Evolutionary conservation across 2,797 vertebrate species (phyloP).

Genomic region (Gallinago solitaria): DNA sequence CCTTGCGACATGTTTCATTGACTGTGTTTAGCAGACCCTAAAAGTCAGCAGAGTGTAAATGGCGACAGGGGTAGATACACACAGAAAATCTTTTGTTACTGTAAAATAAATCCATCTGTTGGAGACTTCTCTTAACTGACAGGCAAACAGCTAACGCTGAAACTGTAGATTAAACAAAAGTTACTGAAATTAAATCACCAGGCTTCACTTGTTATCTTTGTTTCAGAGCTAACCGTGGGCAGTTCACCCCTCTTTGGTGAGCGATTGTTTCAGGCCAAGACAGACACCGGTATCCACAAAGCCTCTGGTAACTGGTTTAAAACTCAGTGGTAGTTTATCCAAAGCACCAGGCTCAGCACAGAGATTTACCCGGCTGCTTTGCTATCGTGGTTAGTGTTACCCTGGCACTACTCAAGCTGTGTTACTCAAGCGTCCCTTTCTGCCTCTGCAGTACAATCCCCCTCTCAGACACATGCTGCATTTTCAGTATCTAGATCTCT

Average conservation of each 20-base stretch:
- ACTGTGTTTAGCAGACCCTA: not conserved
- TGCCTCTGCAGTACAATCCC: not conserved
- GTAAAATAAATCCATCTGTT: not conserved
- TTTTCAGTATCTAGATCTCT: not conserved
- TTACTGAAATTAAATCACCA: not conserved
- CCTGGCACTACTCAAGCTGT: not conserved
- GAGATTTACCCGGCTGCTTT: not conserved
- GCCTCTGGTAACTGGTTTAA: not conserved
- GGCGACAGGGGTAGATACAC: not conserved
- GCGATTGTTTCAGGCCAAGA: not conserved
- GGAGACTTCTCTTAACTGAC: not conserved
- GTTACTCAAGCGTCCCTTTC: rapidly evolving
- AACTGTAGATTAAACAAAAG: not conserved
- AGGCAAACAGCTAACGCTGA: not conserved
- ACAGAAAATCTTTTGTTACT: not conserved
- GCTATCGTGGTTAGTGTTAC: not conserved
- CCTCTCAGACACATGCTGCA: not conserved
- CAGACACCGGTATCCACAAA: not conserved
- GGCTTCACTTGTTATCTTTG: not conserved
- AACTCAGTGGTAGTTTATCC: not conserved
- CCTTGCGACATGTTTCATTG: not conserved
- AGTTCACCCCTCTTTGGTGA: not conserved
- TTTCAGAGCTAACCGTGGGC: not conserved
- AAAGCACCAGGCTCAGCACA: not conserved
- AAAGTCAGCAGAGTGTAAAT: not conserved